These are phyloP conservation scores for Drosophila neocordata DNA, from an alignment of 1,140 invertebrate genomes.

Conservation along the genomic window DNA sequence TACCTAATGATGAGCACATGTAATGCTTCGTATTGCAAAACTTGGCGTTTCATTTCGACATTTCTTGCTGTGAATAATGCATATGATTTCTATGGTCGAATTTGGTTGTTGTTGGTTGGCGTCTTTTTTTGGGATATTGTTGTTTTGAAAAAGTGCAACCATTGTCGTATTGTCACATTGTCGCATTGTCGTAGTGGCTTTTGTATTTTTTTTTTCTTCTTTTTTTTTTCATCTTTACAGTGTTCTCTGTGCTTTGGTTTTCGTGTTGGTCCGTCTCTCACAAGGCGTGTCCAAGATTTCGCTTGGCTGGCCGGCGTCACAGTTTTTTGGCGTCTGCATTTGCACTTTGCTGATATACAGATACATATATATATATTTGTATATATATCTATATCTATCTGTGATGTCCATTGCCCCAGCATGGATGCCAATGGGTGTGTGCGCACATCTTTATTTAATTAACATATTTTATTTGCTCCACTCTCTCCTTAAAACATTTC, in stretches of 20 bases:
- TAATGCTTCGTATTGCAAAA: slow-evolving; percentile 77
- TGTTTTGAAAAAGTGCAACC: slow-evolving; percentile 56
- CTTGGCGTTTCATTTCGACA: slow-evolving; percentile 78
- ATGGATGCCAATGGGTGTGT: slow-evolving; percentile 51
- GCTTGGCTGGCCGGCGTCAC: slow-evolving; percentile 74
- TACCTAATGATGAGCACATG: slow-evolving; percentile 77
- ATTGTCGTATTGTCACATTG: slow-evolving; percentile 57
- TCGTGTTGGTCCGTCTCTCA: slow-evolving; percentile 63
- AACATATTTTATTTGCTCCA: slow-evolving; percentile 67
- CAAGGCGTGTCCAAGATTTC: slow-evolving; percentile 74
- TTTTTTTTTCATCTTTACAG: no score
- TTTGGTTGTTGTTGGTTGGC: slow-evolving; percentile 30
- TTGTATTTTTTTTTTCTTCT: no score
- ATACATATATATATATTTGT: neutral
- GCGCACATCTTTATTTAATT: slow-evolving; percentile 71
- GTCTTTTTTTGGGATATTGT: slow-evolving; percentile 22
- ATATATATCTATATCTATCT: neutral
- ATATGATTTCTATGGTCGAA: slow-evolving; percentile 60
- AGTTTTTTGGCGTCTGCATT: slow-evolving; percentile 61
- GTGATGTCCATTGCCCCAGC: slow-evolving; percentile 12
- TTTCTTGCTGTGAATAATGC: slow-evolving; percentile 77
- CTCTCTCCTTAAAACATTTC: slow-evolving; percentile 18
- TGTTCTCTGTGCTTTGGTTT: neutral
- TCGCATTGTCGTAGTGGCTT: slow-evolving; percentile 7
- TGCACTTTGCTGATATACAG: slow-evolving; percentile 14